Evolutionary conservation across 1,140 invertebrate species (phyloP), one percentile per base, ranked within the genome.

Genomic region (Micrasema minimum): DNA sequence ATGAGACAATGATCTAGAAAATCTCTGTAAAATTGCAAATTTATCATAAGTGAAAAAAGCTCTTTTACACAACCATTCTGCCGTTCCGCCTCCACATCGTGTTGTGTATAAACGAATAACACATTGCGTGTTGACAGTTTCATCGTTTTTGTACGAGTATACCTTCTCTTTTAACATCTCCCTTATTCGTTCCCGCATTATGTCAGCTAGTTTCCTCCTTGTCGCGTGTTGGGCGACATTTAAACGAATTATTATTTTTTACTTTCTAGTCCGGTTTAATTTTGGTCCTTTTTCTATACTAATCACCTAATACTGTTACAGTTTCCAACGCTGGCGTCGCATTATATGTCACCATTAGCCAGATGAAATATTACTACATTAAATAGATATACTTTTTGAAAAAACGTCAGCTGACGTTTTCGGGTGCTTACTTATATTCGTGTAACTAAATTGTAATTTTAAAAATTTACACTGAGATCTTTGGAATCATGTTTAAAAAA

Each of bases 191-290:
- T 14, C 35, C 26, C 43, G 23, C 20, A 14, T 48, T 46, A 38
- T 59, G 46, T 38, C 26, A 38, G 38, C 70, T 53, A 23, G 41
- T 66, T 53, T 55, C 35, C 26, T 23, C 12, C 26, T 45, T 66
- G 70, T 72, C 55, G 70, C 70, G 70, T 72, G 70, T 22, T 9
- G 12, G 12, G 14, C 18, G 9, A 61, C 64, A 67, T 67, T 61
- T 67, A 72, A 48, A 61, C 18, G 48, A 16, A 64, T 50, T 69
- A 31, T 14, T 22, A 51, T 65, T 57, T 64, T 20, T 46, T 69
- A 59, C 46, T 59, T 68, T 38, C 50, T 23, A 22, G 26, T 48
- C 37, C 22, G 6, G 59, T 48, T 22, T 22, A 64, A 46, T 64
- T 64, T 23, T 22, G 9, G 14, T 69, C 18, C 22, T 37, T 11